A percentile compares a stretch with the other conserved stretches of the same genome.
phyloP scores from a whole-genome alignment of 2,888 invertebrate species.

The Carabus problematicus region DNA sequence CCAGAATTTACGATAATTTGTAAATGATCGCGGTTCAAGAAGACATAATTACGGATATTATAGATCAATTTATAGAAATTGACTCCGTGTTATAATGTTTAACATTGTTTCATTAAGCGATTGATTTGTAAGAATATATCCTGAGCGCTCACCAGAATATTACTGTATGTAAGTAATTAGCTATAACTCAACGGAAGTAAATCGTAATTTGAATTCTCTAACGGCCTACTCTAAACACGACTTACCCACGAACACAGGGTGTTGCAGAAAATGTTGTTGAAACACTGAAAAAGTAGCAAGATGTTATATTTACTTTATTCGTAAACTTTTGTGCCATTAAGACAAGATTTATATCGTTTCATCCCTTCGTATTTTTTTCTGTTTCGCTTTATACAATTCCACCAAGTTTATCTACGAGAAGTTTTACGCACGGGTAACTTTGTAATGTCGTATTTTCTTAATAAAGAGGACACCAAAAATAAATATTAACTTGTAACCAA shows the following conservation, averaged over 20 bases:
- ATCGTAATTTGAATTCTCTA: no score
- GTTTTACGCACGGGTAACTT: constrained; percentile 20
- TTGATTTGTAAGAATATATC: no score
- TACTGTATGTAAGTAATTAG: no score
- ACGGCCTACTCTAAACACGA: no score
- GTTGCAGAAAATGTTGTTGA: constrained; percentile 3
- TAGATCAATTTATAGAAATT: no score
- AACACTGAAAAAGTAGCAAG: constrained; percentile 13
- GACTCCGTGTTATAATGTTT: no score
- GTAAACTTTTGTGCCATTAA: constrained; percentile 29
- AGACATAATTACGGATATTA: no score
- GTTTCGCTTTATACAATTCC: constrained; percentile 15
- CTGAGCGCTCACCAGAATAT: no score
- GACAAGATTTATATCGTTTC: constrained; percentile 23
- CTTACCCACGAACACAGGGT: background rate
- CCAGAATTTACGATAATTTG: no score
- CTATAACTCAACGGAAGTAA: no score
- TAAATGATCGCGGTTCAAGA: no score
- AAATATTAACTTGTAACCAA: constrained; percentile 4
- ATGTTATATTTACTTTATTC: constrained; percentile 22
- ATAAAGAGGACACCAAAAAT: constrained; percentile 16
- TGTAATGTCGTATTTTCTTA: constrained; percentile 9
- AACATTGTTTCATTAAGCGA: no score
- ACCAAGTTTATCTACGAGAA: constrained; percentile 16
- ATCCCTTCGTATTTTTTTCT: constrained; percentile 15